Evolutionary conservation across 1,140 invertebrate species (phyloP).

Genomic region (Leptinotarsa lineolata): DNA sequence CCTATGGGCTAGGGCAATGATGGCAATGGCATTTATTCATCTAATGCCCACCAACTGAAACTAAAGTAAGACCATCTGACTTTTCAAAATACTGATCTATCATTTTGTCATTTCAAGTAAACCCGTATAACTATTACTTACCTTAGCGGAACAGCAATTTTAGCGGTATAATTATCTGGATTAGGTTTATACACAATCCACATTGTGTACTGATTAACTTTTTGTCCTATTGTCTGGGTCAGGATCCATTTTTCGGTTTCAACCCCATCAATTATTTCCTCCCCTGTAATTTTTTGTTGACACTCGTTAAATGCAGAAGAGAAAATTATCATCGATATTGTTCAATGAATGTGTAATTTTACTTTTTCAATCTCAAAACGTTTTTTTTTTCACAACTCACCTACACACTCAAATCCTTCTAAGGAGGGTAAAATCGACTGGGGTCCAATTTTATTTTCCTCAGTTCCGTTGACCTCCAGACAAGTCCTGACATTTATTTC

Average conservation of each 20-base stretch:
- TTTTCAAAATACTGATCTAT: no score
- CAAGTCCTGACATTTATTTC: conserved; percentile 76
- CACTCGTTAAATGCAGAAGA: no score
- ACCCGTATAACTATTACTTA: conserved; percentile 40
- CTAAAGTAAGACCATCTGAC: no score
- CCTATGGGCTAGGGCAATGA: no score
- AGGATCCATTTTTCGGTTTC: conserved; percentile 77
- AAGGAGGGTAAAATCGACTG: conserved; percentile 86
- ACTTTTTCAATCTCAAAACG: not conserved
- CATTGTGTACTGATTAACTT: conserved; percentile 85
- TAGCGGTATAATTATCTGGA: conserved; percentile 47
- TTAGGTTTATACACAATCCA: conserved; percentile 76
- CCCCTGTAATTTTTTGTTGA: conserved; percentile 52
- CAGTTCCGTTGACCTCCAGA: conserved; percentile 82
- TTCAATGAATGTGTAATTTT: not conserved
- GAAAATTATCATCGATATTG: not conserved
- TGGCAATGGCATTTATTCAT: no score
- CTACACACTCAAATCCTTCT: conserved; percentile 68
- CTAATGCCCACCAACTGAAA: no score
- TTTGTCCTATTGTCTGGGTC: conserved; percentile 70
- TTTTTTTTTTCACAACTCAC: conserved; percentile 52
- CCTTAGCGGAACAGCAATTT: conserved; percentile 61
- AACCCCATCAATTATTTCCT: conserved; percentile 68
- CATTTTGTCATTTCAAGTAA: no score
- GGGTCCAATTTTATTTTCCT: conserved; percentile 64